Evolutionary conservation across 2,113 vertebrate genomes (phyloP).

Genomic region (Toxostoma redivivum): DNA sequence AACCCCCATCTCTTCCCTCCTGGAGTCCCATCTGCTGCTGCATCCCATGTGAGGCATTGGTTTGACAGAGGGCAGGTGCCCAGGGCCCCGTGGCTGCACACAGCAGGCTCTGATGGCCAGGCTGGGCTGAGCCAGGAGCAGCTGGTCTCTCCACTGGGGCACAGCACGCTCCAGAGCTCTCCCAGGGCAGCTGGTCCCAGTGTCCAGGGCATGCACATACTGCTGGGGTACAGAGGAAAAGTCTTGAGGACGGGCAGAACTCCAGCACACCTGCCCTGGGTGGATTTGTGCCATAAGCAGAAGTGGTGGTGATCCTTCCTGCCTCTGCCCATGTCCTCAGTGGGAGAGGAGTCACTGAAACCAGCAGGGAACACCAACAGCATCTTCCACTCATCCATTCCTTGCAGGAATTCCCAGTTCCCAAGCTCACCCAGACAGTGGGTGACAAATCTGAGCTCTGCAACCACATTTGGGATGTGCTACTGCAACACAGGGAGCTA

Average conservation of each 20-base stretch:
- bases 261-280: background rate
- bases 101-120: background rate
- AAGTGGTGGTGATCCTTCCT: background rate
- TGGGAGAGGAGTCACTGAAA: background rate
- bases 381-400: background rate
- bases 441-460: background rate
- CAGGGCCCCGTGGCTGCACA: background rate
- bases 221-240: fast-evolving
- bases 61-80: background rate
- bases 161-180: background rate
- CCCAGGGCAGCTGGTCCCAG: background rate
- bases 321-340: background rate
- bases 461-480: background rate
- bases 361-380: background rate
- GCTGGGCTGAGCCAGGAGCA: background rate
- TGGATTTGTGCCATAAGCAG: background rate
- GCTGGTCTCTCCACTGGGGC: background rate
- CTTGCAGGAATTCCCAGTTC: background rate
- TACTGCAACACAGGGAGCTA: background rate
- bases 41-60: background rate
- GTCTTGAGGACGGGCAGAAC: background rate
- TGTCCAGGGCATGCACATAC: background rate
- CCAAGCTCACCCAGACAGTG: background rate
- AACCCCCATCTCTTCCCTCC: background rate
- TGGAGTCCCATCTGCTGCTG: background rate